phyloP scores from a whole-genome alignment of 1,140 invertebrate genomes.

The Meteorus sp. region DNA sequence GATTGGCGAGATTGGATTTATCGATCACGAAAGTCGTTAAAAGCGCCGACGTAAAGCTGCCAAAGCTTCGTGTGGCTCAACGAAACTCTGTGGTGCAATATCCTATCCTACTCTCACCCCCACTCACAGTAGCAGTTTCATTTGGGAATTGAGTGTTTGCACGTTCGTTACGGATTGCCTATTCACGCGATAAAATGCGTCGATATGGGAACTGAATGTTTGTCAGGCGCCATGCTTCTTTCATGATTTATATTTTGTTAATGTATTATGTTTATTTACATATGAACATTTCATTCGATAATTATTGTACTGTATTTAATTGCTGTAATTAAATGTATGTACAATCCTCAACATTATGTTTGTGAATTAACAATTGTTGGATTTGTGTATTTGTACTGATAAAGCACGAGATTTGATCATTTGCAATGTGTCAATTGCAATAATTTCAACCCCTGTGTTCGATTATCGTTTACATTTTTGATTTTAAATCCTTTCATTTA shows the following conservation, averaged over 20 bases:
- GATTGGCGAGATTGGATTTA: slow-evolving; percentile 13
- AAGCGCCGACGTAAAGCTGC: slow-evolving; percentile 20
- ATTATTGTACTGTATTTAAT: slow-evolving; percentile 6
- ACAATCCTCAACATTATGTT: neutral
- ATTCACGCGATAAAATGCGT: slow-evolving; percentile 23
- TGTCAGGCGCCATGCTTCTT: neutral
- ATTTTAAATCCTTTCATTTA: too few relatives aligned
- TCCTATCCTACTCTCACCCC: too few relatives aligned
- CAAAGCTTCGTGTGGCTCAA: slow-evolving; percentile 1
- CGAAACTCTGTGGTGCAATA: neutral
- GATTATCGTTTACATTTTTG: too few relatives aligned
- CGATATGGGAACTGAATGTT: slow-evolving; percentile 14
- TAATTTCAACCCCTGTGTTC: too few relatives aligned
- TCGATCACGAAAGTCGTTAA: slow-evolving; percentile 12
- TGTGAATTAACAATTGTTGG: neutral
- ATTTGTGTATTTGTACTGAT: too few relatives aligned
- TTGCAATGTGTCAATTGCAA: too few relatives aligned
- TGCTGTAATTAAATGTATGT: neutral
- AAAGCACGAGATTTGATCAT: too few relatives aligned
- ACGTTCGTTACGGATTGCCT: slow-evolving; percentile 27
- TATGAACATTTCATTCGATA: neutral
- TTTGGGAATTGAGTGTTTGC: slow-evolving; percentile 26
- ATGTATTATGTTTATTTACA: neutral
- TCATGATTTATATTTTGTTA: neutral
- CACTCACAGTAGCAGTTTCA: slow-evolving; percentile 8